Evolutionary conservation across 2,797 vertebrate genomes (phyloP).

Genomic region (Tarsius wallacei): DNA sequence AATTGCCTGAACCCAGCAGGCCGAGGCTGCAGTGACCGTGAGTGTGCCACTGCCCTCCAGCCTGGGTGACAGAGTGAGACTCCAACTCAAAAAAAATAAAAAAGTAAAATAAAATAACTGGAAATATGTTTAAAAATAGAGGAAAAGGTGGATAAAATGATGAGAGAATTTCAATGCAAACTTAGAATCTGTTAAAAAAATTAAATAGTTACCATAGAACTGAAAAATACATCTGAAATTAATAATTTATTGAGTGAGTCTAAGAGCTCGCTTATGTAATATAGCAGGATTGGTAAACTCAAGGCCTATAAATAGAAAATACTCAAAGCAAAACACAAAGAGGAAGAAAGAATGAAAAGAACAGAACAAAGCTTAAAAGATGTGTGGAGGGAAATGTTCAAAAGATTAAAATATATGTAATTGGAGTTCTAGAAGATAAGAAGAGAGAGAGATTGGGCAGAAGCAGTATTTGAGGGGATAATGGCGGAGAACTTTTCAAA

Average conservation of each 20-base stretch:
- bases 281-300: background rate
- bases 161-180: background rate
- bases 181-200: background rate
- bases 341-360: background rate
- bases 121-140: background rate
- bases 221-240: conserved; percentile 35
- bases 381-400: background rate
- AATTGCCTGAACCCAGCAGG: too few relatives aligned
- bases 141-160: background rate
- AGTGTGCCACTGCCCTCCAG: too few relatives aligned
- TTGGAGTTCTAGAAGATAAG: background rate
- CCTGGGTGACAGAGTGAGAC: too few relatives aligned
- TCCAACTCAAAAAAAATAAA: too few relatives aligned
- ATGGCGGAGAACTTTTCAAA: conserved; percentile 4
- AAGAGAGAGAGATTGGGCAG: background rate
- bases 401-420: background rate
- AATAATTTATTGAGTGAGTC: background rate
- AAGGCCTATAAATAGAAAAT: background rate
- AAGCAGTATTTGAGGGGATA: conserved; percentile 13
- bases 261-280: background rate
- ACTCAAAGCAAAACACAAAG: background rate
- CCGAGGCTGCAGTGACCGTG: too few relatives aligned
- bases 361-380: background rate
- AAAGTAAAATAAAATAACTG: too few relatives aligned
- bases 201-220: background rate